These are phyloP conservation scores for Neodiprion fabricii DNA, from an alignment of 1,140 invertebrate species.

Conservation along the genomic window DNA sequence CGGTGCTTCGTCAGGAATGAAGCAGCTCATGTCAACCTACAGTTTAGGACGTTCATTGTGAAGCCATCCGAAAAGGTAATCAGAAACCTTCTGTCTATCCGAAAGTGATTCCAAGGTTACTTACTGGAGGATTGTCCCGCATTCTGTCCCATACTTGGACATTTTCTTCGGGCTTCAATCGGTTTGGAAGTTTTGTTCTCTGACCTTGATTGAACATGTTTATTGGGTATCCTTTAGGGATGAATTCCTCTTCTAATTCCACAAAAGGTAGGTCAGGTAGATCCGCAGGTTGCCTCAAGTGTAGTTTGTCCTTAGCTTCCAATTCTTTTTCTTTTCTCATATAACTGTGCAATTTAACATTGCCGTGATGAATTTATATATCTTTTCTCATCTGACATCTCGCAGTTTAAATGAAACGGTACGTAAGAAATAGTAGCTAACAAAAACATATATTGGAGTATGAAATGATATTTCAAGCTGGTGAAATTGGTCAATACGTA, in stretches of 20 bases:
- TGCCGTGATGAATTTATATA: too few species aligned
- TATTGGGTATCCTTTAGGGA: conserved; percentile 32
- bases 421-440: too few species aligned
- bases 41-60: neutral
- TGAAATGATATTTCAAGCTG: too few species aligned
- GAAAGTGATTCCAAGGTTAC: conserved; percentile 8
- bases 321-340: conserved; percentile 29
- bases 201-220: conserved; percentile 33
- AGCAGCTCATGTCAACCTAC: conserved; percentile 21
- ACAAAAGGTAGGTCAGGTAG: conserved; percentile 29
- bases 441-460: too few species aligned
- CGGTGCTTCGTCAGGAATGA: conserved; percentile 11
- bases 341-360: conserved; percentile 27
- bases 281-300: conserved; percentile 25
- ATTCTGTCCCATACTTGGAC: conserved; percentile 41
- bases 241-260: conserved; percentile 24
- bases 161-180: conserved; percentile 25
- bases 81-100: too few species aligned
- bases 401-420: too few species aligned
- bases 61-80: too few species aligned
- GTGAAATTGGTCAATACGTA: neutral
- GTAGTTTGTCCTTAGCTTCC: conserved; percentile 29
- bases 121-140: conserved; percentile 29
- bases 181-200: conserved; percentile 24
- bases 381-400: too few species aligned